Evolutionary conservation across 1,140 invertebrate genomes (phyloP).

Genomic region (Musca domestica): DNA sequence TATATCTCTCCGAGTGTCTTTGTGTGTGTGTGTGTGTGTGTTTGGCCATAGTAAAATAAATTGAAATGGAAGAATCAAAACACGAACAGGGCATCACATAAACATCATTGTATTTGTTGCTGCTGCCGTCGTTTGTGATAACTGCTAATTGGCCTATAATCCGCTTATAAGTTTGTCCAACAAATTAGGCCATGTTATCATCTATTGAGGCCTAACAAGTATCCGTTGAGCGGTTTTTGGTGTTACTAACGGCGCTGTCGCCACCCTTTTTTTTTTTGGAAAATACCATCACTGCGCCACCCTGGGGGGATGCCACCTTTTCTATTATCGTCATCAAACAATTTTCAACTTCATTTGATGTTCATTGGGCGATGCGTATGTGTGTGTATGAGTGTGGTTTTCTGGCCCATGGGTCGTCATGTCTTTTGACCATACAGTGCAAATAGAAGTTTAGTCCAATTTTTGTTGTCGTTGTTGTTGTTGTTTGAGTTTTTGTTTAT

Average conservation of each 20-base stretch:
- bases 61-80: background rate
- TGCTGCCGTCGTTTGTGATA: background rate
- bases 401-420: too few relatives aligned
- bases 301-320: too few relatives aligned
- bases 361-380: too few relatives aligned
- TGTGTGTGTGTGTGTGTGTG: background rate
- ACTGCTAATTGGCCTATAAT: conserved; percentile 18
- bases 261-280: too few relatives aligned
- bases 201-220: background rate
- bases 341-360: too few relatives aligned
- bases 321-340: too few relatives aligned
- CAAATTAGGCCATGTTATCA: conserved; percentile 13
- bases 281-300: too few relatives aligned
- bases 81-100: background rate
- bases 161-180: conserved; percentile 19
- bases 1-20: background rate
- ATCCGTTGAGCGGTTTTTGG: background rate
- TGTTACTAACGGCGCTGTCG: background rate
- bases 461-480: too few relatives aligned
- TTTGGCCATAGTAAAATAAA: background rate
- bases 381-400: too few relatives aligned
- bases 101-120: background rate
- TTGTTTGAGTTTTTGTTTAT: background rate
- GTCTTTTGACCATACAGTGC: too few relatives aligned
- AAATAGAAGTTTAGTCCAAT: too few relatives aligned